Percentiles rank a stretch among this genome's conserved stretches.
phyloP scores from a whole-genome alignment of 2,888 invertebrate genomes.

The Cephus pulcher region DNA sequence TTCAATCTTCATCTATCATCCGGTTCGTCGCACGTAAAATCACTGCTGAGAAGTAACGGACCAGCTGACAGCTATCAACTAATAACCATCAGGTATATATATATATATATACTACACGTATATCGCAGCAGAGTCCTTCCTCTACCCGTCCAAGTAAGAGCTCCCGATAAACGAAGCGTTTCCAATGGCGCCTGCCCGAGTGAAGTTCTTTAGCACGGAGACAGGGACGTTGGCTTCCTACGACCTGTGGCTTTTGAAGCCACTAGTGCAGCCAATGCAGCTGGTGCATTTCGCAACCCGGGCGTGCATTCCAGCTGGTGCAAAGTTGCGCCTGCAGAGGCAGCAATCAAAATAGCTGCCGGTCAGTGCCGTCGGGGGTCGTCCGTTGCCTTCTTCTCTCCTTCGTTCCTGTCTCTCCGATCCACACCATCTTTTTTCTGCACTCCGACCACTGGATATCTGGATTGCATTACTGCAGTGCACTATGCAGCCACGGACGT shows the following conservation, averaged over 20 bases:
- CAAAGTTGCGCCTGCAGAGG: neutral
- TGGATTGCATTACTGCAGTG: neutral
- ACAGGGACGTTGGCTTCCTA: neutral
- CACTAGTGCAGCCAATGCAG: neutral
- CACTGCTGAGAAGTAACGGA: neutral
- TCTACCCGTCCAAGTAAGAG: neutral
- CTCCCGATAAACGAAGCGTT: neutral
- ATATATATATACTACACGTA: neutral
- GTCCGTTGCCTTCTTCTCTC: slow-evolving; percentile 6
- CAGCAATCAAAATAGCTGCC: slow-evolving; percentile 30
- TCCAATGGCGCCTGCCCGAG: neutral
- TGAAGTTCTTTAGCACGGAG: neutral
- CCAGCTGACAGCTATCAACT: neutral
- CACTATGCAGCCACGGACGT: neutral
- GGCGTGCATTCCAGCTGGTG: neutral
- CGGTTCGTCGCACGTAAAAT: neutral
- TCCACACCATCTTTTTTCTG: neutral
- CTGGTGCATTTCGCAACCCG: neutral
- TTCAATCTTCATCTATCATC: neutral
- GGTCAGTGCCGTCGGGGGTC: slow-evolving; percentile 24
- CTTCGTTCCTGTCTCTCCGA: neutral
- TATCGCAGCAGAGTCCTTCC: neutral
- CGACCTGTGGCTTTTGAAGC: neutral
- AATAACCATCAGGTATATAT: neutral
- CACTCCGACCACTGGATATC: neutral